phyloP scores from a whole-genome alignment of 2,888 invertebrate genomes.

The Machimus rusticus region DNA sequence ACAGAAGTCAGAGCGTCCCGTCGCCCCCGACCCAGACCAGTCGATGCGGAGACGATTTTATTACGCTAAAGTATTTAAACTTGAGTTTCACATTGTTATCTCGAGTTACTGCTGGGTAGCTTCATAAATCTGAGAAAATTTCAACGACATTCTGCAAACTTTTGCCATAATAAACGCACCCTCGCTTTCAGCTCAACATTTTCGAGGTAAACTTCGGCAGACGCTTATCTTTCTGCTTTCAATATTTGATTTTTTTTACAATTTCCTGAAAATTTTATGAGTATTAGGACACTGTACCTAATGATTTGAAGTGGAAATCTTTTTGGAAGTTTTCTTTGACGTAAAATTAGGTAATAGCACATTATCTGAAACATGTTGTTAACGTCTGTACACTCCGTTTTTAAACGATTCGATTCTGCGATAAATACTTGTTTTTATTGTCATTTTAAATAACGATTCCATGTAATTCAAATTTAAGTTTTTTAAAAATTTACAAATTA shows the following conservation, averaged over 20 bases:
- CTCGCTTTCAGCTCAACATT: background rate
- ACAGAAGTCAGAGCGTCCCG: background rate
- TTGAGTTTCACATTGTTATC: background rate
- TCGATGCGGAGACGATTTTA: background rate
- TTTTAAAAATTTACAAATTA: too few species aligned
- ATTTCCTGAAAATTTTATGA: background rate
- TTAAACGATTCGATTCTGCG: background rate
- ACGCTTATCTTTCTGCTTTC: background rate
- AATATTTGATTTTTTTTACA: background rate
- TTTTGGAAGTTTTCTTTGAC: background rate
- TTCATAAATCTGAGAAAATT: background rate
- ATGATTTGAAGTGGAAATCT: background rate
- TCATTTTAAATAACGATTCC: too few species aligned
- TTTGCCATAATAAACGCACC: slow-evolving; percentile 1
- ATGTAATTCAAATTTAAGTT: too few species aligned
- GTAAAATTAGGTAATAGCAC: background rate
- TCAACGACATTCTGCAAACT: background rate
- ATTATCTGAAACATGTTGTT: background rate
- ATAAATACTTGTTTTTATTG: background rate
- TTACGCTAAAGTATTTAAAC: slow-evolving; percentile 12
- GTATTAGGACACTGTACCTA: background rate
- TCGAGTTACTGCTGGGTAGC: background rate
- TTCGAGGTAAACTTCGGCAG: background rate
- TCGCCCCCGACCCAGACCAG: background rate
- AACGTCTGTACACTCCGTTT: background rate